A percentile compares a stretch with the other conserved stretches of the same genome.
phyloP scores from a whole-genome alignment of 2,113 vertebrate genomes.

The Panurus biarmicus region DNA sequence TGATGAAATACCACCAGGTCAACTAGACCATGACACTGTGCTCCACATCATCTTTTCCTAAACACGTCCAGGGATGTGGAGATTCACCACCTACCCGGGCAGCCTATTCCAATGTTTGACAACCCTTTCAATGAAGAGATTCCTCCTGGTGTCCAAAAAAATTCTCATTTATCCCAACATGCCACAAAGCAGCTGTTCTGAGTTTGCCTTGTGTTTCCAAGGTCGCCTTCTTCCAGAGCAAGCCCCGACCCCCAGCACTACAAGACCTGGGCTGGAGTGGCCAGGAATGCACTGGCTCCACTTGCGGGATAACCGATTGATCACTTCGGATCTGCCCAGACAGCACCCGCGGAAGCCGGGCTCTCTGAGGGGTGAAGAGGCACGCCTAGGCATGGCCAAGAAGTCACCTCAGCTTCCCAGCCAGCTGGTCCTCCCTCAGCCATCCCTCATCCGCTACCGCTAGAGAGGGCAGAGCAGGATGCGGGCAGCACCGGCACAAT shows the following conservation, averaged over 20 bases:
- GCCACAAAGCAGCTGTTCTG: neutral
- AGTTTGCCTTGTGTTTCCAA: neutral
- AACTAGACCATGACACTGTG: neutral
- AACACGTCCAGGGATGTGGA: neutral
- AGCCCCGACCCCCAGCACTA: accelerated
- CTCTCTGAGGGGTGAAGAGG: neutral
- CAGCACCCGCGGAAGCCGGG: neutral
- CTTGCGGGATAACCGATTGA: accelerated
- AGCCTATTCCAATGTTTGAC: neutral
- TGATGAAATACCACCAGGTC: neutral
- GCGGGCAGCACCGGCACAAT: accelerated
- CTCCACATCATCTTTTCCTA: neutral
- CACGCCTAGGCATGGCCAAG: accelerated
- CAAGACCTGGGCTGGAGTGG: neutral
- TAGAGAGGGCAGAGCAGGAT: too few relatives aligned
- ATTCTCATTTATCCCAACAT: accelerated
- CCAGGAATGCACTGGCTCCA: accelerated
- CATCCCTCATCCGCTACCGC: accelerated
- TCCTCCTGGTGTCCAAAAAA: neutral
- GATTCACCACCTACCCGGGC: neutral
- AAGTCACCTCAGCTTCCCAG: accelerated
- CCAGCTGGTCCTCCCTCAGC: neutral
- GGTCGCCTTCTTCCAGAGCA: accelerated
- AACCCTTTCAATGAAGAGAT: neutral
- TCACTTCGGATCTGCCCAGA: neutral